phyloP scores from a whole-genome alignment of 2,797 vertebrate genomes.

The Spinus olivaceus region DNA sequence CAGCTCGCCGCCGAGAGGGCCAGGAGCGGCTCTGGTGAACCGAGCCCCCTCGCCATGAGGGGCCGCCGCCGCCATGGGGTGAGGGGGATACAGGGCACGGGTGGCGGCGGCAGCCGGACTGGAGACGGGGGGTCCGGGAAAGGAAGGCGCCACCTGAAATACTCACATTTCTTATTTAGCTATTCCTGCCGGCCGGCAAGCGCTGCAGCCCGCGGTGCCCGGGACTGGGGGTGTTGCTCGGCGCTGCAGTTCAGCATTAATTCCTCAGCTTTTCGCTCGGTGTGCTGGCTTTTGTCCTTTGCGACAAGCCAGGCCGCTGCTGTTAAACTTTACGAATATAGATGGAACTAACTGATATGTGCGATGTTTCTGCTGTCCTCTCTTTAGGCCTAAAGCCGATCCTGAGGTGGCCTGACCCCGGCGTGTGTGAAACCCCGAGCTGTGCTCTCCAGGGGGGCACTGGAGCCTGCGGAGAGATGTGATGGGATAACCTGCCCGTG shows the following conservation, averaged over 20 bases:
- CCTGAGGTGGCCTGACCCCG: no score
- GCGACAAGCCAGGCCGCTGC: background rate
- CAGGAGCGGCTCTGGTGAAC: background rate
- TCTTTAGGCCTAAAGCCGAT: background rate
- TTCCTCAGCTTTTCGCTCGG: background rate
- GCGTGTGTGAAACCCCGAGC: background rate
- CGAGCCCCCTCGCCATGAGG: background rate
- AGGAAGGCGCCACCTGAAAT: accelerated
- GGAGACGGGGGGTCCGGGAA: background rate
- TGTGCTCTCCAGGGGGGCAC: no score
- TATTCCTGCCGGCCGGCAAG: no score
- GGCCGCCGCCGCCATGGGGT: background rate
- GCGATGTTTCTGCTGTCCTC: background rate
- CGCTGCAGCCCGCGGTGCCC: background rate
- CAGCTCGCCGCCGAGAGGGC: no score
- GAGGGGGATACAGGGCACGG: background rate
- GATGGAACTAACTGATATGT: background rate
- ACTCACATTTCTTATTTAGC: no score
- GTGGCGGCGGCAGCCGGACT: accelerated
- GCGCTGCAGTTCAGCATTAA: background rate
- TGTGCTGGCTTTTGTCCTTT: background rate
- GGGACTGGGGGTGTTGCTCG: background rate
- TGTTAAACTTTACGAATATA: background rate
- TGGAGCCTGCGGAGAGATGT: no score
- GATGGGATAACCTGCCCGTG: accelerated